These are phyloP conservation scores for Chelonus formosanus DNA, from an alignment of 2,888 invertebrate species.

Conservation along the genomic window DNA sequence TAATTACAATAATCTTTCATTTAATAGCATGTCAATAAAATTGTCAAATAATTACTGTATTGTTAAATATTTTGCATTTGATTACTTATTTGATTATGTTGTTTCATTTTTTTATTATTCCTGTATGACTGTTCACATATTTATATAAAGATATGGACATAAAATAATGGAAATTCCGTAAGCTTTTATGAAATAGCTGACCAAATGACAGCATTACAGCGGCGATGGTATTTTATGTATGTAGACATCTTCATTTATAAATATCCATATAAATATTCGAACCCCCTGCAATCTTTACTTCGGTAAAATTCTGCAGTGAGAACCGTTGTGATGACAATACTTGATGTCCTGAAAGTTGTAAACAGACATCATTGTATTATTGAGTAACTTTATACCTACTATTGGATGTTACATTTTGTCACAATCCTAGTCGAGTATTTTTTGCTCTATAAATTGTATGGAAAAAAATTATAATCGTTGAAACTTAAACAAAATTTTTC, in stretches of 20 bases:
- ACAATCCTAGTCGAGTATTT: too few species aligned
- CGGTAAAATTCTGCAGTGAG: neutral
- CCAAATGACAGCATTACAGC: neutral
- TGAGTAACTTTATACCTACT: slow-evolving; percentile 13
- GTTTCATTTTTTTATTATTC: too few species aligned
- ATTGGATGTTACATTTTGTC: too few species aligned
- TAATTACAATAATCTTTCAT: too few species aligned
- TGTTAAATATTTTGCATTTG: too few species aligned
- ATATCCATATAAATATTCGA: neutral
- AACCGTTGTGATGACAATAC: slow-evolving; percentile 4
- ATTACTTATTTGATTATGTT: too few species aligned
- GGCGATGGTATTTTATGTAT: neutral
- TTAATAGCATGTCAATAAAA: too few species aligned
- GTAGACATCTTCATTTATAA: neutral
- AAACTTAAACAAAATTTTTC: too few species aligned
- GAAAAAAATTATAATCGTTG: too few species aligned
- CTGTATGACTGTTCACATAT: too few species aligned
- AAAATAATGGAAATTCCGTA: slow-evolving; percentile 4
- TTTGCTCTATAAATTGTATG: too few species aligned
- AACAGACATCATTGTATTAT: slow-evolving; percentile 47
- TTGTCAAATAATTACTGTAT: too few species aligned
- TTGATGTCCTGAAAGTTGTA: slow-evolving; percentile 38
- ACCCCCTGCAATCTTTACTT: neutral
- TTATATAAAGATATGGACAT: neutral
- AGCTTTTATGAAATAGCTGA: slow-evolving; percentile 1